phyloP scores from a whole-genome alignment of 2,888 invertebrate species.

The Lithophane ornitopus region DNA sequence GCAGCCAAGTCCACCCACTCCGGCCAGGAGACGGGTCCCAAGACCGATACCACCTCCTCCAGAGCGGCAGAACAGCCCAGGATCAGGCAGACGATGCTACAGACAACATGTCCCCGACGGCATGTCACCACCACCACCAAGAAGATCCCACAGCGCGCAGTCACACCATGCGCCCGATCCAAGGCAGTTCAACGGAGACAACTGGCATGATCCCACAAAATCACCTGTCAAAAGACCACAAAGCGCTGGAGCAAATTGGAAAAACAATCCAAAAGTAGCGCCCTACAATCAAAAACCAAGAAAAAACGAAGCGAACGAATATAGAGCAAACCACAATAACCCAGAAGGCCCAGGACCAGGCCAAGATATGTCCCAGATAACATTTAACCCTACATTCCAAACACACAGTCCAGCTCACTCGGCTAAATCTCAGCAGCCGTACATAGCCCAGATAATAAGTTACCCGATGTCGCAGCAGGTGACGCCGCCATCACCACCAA shows the following conservation, averaged over 20 bases:
- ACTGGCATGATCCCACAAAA: slow-evolving; percentile 84
- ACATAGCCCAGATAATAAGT: slow-evolving; percentile 87
- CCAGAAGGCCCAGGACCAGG: slow-evolving; percentile 73
- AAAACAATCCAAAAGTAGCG: slow-evolving; percentile 85
- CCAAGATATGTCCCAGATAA: slow-evolving; percentile 86
- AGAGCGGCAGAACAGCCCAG: slow-evolving; percentile 85
- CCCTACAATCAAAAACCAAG: slow-evolving; percentile 84
- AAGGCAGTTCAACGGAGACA: slow-evolving; percentile 83
- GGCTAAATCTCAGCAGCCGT: slow-evolving; percentile 84
- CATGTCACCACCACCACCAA: slow-evolving; percentile 84
- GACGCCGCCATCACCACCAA: slow-evolving; percentile 85
- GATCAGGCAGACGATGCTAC: slow-evolving; percentile 80
- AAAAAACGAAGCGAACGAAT: slow-evolving; percentile 82
- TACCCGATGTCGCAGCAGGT: slow-evolving; percentile 88
- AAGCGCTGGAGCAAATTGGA: slow-evolving; percentile 86
- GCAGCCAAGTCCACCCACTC: slow-evolving; percentile 84
- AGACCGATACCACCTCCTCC: slow-evolving; percentile 80
- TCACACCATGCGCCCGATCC: slow-evolving; percentile 81
- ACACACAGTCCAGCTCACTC: slow-evolving; percentile 88
- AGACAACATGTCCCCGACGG: slow-evolving; percentile 83
- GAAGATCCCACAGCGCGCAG: slow-evolving; percentile 83
- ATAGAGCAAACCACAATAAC: slow-evolving; percentile 78
- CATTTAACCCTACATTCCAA: slow-evolving; percentile 89
- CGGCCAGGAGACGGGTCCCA: slow-evolving; percentile 80
- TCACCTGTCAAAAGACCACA: slow-evolving; percentile 87